Evolutionary conservation across 2,888 invertebrate genomes (phyloP), one percentile per base, ranked within the genome.

Genomic region (Ferdinandea cuprea): DNA sequence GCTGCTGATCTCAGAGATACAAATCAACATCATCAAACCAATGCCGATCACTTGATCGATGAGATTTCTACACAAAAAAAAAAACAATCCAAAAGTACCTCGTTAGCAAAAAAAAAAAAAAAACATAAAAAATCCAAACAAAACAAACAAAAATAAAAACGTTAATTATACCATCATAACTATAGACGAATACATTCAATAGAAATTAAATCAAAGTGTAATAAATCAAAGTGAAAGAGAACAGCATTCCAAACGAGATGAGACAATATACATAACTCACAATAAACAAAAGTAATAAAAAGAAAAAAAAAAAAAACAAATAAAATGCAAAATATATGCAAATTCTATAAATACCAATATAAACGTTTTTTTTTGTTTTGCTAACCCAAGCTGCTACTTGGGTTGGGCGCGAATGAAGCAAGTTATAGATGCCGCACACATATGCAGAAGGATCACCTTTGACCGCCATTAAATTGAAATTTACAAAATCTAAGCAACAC

Each of bases 341-440:
- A 66, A 83, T 78, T 78, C 25, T 25, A 78, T 59, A 63, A 78
- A 73, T 59, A 44, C 59, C 72, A 68, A 73, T 83, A 78, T n/a
- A 72, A 59, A 25, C 5, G 2, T 25, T 25, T 25, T 3, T 65
- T 35, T 71, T 40, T 63, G 54, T 19, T n/a, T 17, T 63, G 63
- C 25, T 69, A 61, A 65, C 66, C 71, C 59, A 65, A 72, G 46
- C 37, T 48, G 3, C 5, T 6, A 0, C 15, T 5, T 15, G 35
- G 11, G 32, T 8, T 35, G 32, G n/a, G 61, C 8, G 19, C 7
- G 11, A 6, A 7, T 11, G 46, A 48, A 13, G 48, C 48, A 42
- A 42, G 17, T 44, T 44, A 25, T 25, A 2, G 25, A 25, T 25
- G 28, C 50, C 30, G 15, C 13, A 25, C 21, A 13, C 28, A 32